A percentile compares a stretch with the other conserved stretches of the same genome.
phyloP scores from a whole-genome alignment of 2,797 vertebrate genomes.

The Sebastes diploproa region DNA sequence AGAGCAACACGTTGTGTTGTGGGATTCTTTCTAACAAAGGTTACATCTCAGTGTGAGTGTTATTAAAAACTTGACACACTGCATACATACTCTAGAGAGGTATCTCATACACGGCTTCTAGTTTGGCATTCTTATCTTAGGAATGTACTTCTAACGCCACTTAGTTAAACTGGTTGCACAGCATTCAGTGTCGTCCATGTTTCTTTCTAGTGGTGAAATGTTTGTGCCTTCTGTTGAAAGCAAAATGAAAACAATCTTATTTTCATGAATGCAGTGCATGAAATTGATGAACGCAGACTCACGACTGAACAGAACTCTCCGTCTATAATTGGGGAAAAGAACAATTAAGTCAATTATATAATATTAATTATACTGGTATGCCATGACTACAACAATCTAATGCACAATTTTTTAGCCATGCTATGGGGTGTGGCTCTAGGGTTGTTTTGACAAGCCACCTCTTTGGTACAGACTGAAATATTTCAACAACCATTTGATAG shows the following conservation, averaged over 20 bases:
- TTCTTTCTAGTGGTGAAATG: not conserved
- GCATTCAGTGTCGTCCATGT: slow-evolving; percentile 66
- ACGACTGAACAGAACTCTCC: not conserved
- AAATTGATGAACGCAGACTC: not conserved
- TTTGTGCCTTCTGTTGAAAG: not conserved
- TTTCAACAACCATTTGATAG: not conserved
- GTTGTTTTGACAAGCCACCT: not conserved
- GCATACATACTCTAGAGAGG: not conserved
- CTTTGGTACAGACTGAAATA: not conserved
- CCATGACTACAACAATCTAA: not conserved
- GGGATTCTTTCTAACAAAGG: not conserved
- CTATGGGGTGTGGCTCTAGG: not conserved
- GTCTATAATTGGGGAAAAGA: not conserved
- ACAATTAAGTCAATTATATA: not conserved
- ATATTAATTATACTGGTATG: not conserved
- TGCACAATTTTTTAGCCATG: not conserved
- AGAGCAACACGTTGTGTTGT: not conserved
- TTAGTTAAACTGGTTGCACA: slow-evolving; percentile 66
- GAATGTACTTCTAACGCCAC: slow-evolving; percentile 43
- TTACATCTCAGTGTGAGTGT: not conserved
- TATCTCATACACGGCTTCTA: not conserved
- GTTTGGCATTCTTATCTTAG: slow-evolving; percentile 12
- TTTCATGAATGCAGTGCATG: not conserved
- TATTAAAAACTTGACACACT: slow-evolving; percentile 21
- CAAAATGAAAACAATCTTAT: not conserved